Conservation (phyloP, 2,797 vertebrate genomes). For the Petrocephalus sullivani region DNA sequence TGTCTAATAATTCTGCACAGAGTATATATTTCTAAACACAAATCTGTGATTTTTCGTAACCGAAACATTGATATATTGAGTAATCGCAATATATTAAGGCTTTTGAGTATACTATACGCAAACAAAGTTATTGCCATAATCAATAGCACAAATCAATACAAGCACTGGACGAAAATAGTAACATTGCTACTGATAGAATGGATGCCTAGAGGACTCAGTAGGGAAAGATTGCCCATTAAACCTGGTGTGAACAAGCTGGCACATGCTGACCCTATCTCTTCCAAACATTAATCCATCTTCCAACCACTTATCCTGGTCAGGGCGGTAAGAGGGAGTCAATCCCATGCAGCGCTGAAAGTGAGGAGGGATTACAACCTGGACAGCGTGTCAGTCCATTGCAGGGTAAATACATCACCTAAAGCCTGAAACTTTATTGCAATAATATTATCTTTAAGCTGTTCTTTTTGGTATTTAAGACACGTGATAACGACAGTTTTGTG, state of each 20-base stretch:
- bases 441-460: not conserved
- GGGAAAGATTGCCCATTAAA: not conserved
- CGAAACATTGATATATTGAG: not conserved
- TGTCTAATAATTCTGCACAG: too few relatives aligned
- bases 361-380: not conserved
- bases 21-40: not conserved
- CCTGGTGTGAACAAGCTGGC: not conserved
- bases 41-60: not conserved
- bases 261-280: not conserved
- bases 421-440: not conserved
- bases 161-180: not conserved
- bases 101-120: not conserved
- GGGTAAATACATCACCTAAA: not conserved
- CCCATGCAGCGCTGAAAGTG: not conserved
- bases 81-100: not conserved
- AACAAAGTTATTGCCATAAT: not conserved
- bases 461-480: not conserved
- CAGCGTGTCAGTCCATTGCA: not conserved
- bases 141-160: conserved; percentile 8
- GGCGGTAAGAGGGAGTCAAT: not conserved
- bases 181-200: not conserved
- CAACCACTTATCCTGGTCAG: not conserved
- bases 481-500: not conserved
- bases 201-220: not conserved
- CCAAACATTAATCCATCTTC: not conserved